phyloP scores from a whole-genome alignment of 1,140 invertebrate species.

The Drosophila leontia region DNA sequence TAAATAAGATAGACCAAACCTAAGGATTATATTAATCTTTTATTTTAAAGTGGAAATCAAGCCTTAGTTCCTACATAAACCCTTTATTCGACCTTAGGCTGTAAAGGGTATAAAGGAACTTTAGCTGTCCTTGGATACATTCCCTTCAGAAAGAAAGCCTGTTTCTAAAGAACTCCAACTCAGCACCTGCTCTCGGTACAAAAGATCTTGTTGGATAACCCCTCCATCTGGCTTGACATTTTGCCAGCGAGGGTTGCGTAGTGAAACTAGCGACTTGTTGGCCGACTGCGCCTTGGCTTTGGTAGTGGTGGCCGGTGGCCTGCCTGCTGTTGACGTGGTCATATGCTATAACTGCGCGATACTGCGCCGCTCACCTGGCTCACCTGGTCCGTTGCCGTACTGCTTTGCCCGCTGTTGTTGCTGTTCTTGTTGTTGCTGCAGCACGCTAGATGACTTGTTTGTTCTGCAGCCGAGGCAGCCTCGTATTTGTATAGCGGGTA shows the following conservation, averaged over 20 bases:
- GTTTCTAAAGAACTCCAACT: background rate
- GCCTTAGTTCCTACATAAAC: background rate
- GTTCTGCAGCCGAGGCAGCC: conserved; percentile 75
- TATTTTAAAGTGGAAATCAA: background rate
- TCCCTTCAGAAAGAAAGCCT: background rate
- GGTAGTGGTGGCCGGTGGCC: conserved; percentile 41
- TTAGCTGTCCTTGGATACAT: background rate
- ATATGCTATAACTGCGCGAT: conserved; percentile 77
- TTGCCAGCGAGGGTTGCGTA: conserved; percentile 71
- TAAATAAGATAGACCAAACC: background rate
- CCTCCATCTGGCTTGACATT: conserved; percentile 69
- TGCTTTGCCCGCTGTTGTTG: conserved; percentile 31
- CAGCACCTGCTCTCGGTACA: conserved; percentile 38
- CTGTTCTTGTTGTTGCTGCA: conserved; percentile 43
- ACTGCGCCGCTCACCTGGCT: conserved; percentile 62
- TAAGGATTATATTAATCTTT: background rate
- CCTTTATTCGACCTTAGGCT: background rate
- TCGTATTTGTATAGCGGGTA: conserved; percentile 51
- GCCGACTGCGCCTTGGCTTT: conserved; percentile 42
- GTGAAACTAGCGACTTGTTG: conserved; percentile 39
- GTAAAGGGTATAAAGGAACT: background rate
- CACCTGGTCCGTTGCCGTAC: conserved; percentile 42
- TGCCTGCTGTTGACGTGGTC: conserved; percentile 67
- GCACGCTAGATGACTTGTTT: conserved; percentile 75
- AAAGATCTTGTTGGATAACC: conserved; percentile 34